These are phyloP conservation scores for Homarus gammarus DNA, from an alignment of 2,888 invertebrate genomes.

Conservation along the genomic window DNA sequence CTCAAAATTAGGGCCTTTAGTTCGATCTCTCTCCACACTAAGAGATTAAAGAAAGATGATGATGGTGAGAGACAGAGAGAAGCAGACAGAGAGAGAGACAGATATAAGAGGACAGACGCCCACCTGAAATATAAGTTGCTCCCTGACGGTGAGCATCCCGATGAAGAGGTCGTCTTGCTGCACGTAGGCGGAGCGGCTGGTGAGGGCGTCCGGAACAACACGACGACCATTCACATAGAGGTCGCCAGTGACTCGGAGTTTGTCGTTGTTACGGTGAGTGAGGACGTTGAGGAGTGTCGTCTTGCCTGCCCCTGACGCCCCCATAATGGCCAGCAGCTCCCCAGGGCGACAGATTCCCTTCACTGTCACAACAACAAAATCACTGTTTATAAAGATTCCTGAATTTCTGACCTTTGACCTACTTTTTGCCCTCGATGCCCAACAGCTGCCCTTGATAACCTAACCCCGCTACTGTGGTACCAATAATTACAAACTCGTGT, in stretches of 20 bases:
- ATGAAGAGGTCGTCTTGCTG: constrained; percentile 97
- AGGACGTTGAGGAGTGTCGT: constrained; percentile 81
- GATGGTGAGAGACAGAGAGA: too few species aligned
- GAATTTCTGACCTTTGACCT: too few species aligned
- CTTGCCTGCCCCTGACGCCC: constrained; percentile 82
- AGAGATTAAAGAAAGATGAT: too few species aligned
- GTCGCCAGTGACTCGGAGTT: constrained; percentile 73
- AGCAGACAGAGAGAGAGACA: too few species aligned
- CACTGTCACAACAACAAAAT: constrained; percentile 82
- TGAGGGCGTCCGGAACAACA: constrained; percentile 84
- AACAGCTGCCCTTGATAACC: too few species aligned
- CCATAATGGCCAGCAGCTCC: constrained; percentile 92
- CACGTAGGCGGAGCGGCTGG: constrained; percentile 85
- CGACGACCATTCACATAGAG: constrained; percentile 86
- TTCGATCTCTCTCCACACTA: too few species aligned
- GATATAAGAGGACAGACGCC: too few species aligned
- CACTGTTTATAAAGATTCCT: too few species aligned
- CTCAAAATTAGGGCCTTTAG: too few species aligned
- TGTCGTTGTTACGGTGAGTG: constrained; percentile 78
- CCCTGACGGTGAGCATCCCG: constrained; percentile 91
- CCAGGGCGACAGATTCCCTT: constrained; percentile 91
- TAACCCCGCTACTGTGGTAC: too few species aligned
- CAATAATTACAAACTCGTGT: too few species aligned
- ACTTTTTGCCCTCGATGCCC: too few species aligned
- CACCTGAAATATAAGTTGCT: constrained; percentile 94